Percentiles rank a stretch among this genome's conserved stretches.
Evolutionary conservation across 1,140 invertebrate species (phyloP).

Genomic region (Lycorma delicatula): DNA sequence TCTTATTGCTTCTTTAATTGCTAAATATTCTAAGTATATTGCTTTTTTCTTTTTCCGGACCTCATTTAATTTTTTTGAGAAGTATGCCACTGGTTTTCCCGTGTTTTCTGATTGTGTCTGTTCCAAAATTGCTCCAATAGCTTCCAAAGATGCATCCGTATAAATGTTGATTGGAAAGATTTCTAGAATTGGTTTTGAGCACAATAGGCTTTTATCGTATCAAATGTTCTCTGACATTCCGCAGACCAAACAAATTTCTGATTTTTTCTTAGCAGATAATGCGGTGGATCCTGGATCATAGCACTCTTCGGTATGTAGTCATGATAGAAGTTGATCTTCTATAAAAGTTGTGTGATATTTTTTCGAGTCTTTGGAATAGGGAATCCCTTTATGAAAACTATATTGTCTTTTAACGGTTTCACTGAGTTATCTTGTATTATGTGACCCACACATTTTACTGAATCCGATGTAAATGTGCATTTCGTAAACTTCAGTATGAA

Average conservation of each 20-base stretch:
- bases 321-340: slow-evolving; percentile 35
- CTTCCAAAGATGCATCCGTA: too few species aligned
- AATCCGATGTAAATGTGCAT: slow-evolving; percentile 31
- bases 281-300: slow-evolving; percentile 31
- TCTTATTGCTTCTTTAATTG: slow-evolving; percentile 37
- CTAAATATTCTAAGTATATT: slow-evolving; percentile 35
- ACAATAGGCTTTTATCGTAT: not conserved
- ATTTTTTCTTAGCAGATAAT: slow-evolving; percentile 33
- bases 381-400: slow-evolving; percentile 34
- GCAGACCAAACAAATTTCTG: slow-evolving; percentile 31
- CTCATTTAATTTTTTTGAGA: slow-evolving; percentile 33
- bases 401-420: too few species aligned
- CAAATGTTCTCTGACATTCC: not conserved
- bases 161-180: too few species aligned
- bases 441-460: slow-evolving; percentile 33
- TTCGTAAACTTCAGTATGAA: slow-evolving; percentile 33
- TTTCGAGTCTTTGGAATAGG: too few species aligned
- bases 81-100: slow-evolving; percentile 32
- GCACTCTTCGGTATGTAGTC: slow-evolving; percentile 32
- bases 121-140: slow-evolving; percentile 29
- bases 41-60: slow-evolving; percentile 32
- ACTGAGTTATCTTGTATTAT: slow-evolving; percentile 31
- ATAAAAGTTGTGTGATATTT: slow-evolving; percentile 30
- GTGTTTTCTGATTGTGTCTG: slow-evolving; percentile 26
- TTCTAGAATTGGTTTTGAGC: too few species aligned